Conservation (phyloP, 2,113 vertebrate genomes). For the Lynx canadensis region DNA sequence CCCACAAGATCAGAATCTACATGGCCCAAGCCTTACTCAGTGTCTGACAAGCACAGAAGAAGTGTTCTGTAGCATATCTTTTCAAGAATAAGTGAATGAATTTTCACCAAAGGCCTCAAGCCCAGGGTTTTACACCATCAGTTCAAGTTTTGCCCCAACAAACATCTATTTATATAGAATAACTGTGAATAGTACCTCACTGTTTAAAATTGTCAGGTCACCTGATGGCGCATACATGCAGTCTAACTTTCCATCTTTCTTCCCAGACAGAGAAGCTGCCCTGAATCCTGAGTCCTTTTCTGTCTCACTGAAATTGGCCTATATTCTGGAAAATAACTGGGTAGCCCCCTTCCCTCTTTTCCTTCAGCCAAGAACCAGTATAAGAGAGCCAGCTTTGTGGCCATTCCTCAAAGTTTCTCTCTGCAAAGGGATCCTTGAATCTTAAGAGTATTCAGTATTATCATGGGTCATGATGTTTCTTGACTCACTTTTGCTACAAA, state of each 20-base stretch:
- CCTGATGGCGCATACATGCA: background rate
- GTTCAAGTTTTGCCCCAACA: background rate
- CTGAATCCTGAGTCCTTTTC: background rate
- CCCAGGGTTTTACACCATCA: background rate
- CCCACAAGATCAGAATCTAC: background rate
- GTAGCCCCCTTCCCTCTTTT: background rate
- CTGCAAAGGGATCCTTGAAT: background rate
- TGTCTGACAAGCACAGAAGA: background rate
- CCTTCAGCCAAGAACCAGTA: background rate
- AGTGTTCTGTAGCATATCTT: background rate
- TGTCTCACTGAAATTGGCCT: slow-evolving; percentile 11
- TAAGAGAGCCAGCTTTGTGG: background rate
- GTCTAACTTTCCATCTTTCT: background rate
- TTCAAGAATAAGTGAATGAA: background rate
- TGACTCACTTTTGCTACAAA: background rate
- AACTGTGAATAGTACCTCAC: background rate
- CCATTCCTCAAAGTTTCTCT: background rate
- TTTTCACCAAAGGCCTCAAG: background rate
- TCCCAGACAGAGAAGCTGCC: background rate
- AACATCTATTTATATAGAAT: background rate
- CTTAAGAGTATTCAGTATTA: background rate
- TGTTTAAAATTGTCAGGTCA: background rate
- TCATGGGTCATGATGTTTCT: background rate
- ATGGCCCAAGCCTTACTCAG: background rate
- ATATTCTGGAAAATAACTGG: slow-evolving; percentile 20